phyloP scores from a whole-genome alignment of 2,113 vertebrate genomes.

The Lanius collurio region DNA sequence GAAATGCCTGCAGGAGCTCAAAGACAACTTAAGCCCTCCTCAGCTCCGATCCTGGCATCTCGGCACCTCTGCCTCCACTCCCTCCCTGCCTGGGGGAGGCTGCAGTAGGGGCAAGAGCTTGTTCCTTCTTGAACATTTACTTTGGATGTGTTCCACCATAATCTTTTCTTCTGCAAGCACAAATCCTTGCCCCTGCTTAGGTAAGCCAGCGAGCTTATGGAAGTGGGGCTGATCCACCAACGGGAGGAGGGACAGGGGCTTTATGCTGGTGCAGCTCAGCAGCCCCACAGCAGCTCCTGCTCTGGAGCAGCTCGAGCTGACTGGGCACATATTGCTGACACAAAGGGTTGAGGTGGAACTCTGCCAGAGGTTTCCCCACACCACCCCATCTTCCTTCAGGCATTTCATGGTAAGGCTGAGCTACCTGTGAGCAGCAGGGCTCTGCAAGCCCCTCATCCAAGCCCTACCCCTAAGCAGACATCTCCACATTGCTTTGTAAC shows the following conservation, averaged over 20 bases:
- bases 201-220: not conserved
- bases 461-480: not conserved
- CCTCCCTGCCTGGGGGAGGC: not conserved
- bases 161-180: not conserved
- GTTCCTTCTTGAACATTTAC: not conserved
- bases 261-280: not conserved
- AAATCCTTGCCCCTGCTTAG: not conserved
- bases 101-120: not conserved
- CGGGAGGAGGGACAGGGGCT: accelerated
- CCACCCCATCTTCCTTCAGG: not conserved
- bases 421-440: not conserved
- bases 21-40: not conserved
- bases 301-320: not conserved
- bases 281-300: not conserved
- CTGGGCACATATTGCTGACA: accelerated
- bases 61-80: not conserved
- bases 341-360: not conserved
- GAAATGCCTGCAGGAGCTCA: not conserved
- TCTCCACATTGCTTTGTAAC: accelerated
- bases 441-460: not conserved
- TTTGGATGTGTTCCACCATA: not conserved
- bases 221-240: not conserved
- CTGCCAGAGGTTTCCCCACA: not conserved
- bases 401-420: not conserved
- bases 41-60: not conserved